Percentiles rank a stretch among this genome's conserved stretches.
phyloP scores from a whole-genome alignment of 2,113 vertebrate genomes.

The Benitochromis conjunctus region DNA sequence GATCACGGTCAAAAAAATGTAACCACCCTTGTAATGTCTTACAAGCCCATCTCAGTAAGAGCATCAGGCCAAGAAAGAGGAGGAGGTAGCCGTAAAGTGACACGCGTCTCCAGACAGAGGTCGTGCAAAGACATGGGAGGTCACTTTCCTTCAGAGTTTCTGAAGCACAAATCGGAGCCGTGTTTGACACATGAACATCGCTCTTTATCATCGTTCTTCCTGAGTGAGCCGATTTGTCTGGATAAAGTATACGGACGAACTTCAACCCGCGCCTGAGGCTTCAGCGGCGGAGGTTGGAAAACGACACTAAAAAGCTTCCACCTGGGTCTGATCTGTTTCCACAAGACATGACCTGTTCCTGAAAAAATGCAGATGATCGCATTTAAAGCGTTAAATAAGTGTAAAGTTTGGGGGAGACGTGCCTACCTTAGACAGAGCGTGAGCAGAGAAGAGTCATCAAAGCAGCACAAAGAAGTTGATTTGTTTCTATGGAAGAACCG shows the following conservation, averaged over 20 bases:
- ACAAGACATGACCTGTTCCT: background rate
- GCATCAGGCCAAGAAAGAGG: background rate
- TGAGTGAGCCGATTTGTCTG: background rate
- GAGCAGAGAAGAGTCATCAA: conserved; percentile 43
- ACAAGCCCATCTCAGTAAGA: background rate
- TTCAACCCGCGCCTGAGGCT: background rate
- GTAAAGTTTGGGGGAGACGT: background rate
- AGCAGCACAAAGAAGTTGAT: conserved; percentile 67
- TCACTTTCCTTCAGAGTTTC: conserved; percentile 39
- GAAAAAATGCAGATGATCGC: background rate
- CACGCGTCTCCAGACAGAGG: conserved; percentile 43
- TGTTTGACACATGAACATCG: background rate
- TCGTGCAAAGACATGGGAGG: conserved; percentile 43
- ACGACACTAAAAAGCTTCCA: background rate
- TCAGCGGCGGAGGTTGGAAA: background rate
- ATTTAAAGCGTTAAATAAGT: background rate
- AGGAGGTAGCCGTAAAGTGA: conserved; percentile 16
- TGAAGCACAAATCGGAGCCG: conserved; percentile 3
- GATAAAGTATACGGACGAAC: conserved; percentile 7
- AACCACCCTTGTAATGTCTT: conserved; percentile 24
- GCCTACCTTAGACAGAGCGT: conserved; percentile 61
- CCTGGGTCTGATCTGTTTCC: background rate
- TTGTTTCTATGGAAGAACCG: conserved; percentile 58
- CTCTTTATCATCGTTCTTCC: background rate
- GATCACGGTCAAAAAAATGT: background rate